Base-by-base conservation (phyloP, 2,888 invertebrate genomes). In the Idaea dimidiata region DNA sequence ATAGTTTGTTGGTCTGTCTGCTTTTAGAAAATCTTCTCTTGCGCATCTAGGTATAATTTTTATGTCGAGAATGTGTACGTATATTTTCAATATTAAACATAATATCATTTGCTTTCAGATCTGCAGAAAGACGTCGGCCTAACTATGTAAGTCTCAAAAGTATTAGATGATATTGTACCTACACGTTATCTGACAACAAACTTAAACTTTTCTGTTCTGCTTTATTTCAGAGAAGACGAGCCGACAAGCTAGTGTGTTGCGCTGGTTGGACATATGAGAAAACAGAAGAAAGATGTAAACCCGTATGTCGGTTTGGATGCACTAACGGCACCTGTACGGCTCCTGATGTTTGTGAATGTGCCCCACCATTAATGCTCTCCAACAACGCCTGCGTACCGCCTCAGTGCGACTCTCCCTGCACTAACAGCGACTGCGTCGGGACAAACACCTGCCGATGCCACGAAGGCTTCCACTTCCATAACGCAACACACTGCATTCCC, bases 371-470 rank as follows among this genome's bases (percentile, higher is more conserved):
- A 10, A 32, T 62, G 2, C 59, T 78, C 5, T 55, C 63, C n/a
- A 70, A 70, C 6, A 62, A 71, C 17, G 66, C 63, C 0, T 81
- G 81, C 54, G 61, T 71, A 1, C 71, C 70, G 8, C 87, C 90
- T 0, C 67, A 74, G 0, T 93, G 93, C 61, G 75, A 82, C 57
- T 87, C 87, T 17, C 76, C 81, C 0, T 93, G 93, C 67, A 67
- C 91, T 67, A 77, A 80, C 58, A 77, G 76, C 0, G 57, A 43
- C 5, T 84, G 84, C 43, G 61, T 73, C 5, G 73, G 67, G 8
- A 77, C 77, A 0, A 67, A 78, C 43, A 67, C 62, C 17, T 83
- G 83, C 61, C 56, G 69, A 10, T 81, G 83, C 59, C 18, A 61
- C 16, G 54, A 61, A n/a, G 75, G 72, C 56, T 78, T 73, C 59